phyloP scores from a whole-genome alignment of 2,888 invertebrate species.

The Agrilus biguttatus region DNA sequence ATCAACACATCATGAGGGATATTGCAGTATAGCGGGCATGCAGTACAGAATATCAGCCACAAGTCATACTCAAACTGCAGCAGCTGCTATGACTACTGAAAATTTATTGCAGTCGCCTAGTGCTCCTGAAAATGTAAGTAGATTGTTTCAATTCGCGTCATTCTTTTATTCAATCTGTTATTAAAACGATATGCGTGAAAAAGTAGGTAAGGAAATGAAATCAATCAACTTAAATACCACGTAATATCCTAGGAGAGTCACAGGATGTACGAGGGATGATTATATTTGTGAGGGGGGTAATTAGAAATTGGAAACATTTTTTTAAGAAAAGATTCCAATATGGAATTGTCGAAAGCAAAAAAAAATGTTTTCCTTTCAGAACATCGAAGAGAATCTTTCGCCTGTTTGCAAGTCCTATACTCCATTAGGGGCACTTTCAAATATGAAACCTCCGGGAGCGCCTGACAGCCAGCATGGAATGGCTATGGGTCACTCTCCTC shows the following conservation, averaged over 20 bases:
- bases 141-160: too few relatives aligned
- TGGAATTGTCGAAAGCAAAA: too few relatives aligned
- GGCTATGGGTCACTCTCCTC: conserved; percentile 25
- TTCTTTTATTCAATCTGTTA: too few relatives aligned
- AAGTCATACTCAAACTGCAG: conserved; percentile 73
- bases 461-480: conserved; percentile 24
- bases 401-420: conserved; percentile 55
- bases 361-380: not conserved
- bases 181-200: too few relatives aligned
- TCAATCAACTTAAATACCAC: too few relatives aligned
- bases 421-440: conserved; percentile 68
- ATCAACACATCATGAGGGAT: conserved; percentile 65
- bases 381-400: conserved; percentile 2
- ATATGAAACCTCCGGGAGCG: conserved; percentile 71
- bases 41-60: conserved; percentile 80
- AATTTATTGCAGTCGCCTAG: conserved; percentile 29
- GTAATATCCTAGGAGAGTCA: too few relatives aligned
- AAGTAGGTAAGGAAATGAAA: too few relatives aligned
- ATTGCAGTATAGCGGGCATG: conserved; percentile 72
- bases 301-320: too few relatives aligned
- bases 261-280: too few relatives aligned
- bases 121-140: conserved; percentile 29
- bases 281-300: too few relatives aligned
- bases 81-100: conserved; percentile 62
- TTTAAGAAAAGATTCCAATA: too few relatives aligned